Percentiles rank a stretch among this genome's conserved stretches.
These are phyloP conservation scores for Micrastur ruficollis DNA, from an alignment of 2,797 vertebrate species.

Conservation along the genomic window DNA sequence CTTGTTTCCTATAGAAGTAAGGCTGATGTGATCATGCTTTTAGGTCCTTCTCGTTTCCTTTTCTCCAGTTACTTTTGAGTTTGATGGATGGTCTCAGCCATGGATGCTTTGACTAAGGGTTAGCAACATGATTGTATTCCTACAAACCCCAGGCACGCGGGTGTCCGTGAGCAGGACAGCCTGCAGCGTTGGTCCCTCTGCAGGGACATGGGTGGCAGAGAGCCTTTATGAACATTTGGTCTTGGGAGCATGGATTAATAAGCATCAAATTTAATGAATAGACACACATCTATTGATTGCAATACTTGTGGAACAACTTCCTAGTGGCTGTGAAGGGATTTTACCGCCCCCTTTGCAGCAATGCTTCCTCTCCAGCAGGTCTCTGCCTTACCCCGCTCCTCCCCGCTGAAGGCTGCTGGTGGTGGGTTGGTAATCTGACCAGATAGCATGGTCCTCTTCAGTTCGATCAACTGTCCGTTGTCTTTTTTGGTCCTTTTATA, in stretches of 20 bases:
- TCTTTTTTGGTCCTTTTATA: not conserved
- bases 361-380: too few relatives aligned
- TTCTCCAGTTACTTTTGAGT: not conserved
- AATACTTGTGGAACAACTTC: not conserved
- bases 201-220: not conserved
- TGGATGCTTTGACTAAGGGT: not conserved
- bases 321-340: not conserved
- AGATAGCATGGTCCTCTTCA: not conserved
- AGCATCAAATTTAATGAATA: not conserved
- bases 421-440: not conserved
- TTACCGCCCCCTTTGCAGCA: not conserved
- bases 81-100: slow-evolving; percentile 30
- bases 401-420: not conserved
- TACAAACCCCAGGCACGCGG: not conserved
- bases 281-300: not conserved
- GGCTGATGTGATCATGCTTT: not conserved
- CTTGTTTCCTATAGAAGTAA: not conserved
- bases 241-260: not conserved
- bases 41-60: not conserved
- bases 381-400: not conserved
- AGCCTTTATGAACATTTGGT: not conserved
- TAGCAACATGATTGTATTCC: not conserved
- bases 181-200: not conserved
- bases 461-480: not conserved
- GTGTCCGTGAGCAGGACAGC: not conserved